Evolutionary conservation across 2,113 vertebrate genomes (phyloP), one percentile per base, ranked within the genome.

Genomic region (Pterophyllum scalare): DNA sequence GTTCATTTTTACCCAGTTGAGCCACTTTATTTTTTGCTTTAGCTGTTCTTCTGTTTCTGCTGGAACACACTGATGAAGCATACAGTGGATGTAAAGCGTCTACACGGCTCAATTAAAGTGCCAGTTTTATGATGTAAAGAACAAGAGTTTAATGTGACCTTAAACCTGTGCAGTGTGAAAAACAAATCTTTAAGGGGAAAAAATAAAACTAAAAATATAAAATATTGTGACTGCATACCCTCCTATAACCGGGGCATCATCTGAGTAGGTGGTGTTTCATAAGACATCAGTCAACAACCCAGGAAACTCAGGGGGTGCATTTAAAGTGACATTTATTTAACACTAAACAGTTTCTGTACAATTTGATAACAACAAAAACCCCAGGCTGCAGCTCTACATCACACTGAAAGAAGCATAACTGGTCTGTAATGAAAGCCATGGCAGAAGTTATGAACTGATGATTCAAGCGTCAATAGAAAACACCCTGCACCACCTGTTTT

Each of bases 261-360:
- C 17, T 52, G 17, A 70, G 65, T 70, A 70, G 57, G 12, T 60
- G n/a, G 38, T 65, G 60, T 26, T 5, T 72, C 60, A 38, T 31
- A 20, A 43, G 7, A 38, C 35, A 33, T 12, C 2, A 62, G 5
- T 67, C 17, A 43, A 77, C 13, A 78, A 86, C 57, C 22, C 24
- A 83, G 49, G 87, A 20, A 11, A 83, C 15, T 35, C 28, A 57
- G 15, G 59, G 7, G 26, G 85, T 12, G 75, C 88, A 90, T 93
- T 93, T 82, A 92, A 94, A 92, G 94, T 94, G 92, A 96, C 90
- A 94, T 96, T 96, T 96, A 96, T 95, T 96, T 83, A 92, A 95
- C 93, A 92, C 84, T 86, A 89, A 87, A 90, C n/a, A 24, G 84
- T 90, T 91, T 93, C 87, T 94, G 94, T 95, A 95, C 93, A 94